Percentiles rank a stretch among this genome's conserved stretches.
These are phyloP conservation scores for Anoncus sp. DNA, from an alignment of 2,888 invertebrate genomes.

Conservation along the genomic window DNA sequence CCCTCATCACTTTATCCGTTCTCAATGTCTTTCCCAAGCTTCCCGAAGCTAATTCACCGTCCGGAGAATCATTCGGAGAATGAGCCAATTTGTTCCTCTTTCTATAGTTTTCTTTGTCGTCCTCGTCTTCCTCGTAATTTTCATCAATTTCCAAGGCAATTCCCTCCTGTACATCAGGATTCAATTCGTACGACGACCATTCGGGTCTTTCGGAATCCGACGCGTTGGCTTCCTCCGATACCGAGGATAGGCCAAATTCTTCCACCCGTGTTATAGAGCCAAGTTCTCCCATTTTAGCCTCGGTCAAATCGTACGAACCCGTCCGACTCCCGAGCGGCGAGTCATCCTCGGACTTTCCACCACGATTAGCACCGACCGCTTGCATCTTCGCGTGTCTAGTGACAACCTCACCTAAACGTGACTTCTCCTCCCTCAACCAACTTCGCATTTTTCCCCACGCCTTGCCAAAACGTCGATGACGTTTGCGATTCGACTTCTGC, in stretches of 20 bases:
- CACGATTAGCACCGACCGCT: conserved; percentile 73
- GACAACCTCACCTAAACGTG: conserved; percentile 77
- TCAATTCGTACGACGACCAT: conserved; percentile 50
- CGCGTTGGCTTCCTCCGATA: conserved; percentile 69
- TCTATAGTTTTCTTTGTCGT: conserved; percentile 15
- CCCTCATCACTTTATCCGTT: conserved; percentile 72
- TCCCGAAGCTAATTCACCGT: conserved; percentile 42
- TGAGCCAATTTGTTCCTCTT: conserved; percentile 43
- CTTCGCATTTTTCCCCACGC: conserved; percentile 79
- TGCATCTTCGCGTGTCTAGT: conserved; percentile 78
- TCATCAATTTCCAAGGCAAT: conserved; percentile 30
- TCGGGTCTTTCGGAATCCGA: conserved; percentile 66
- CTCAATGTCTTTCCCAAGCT: conserved; percentile 69
- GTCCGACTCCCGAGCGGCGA: conserved; percentile 54
- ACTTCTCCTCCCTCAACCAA: conserved; percentile 78
- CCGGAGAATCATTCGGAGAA: conserved; percentile 53
- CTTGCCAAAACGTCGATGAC: conserved; percentile 72
- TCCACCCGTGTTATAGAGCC: conserved; percentile 75
- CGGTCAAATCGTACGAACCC: conserved; percentile 78
- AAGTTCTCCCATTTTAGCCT: conserved; percentile 69
- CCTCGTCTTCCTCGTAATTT: conserved; percentile 45
- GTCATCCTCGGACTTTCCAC: conserved; percentile 58
- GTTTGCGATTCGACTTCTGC: conserved; percentile 62
- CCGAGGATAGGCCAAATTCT: conserved; percentile 75
- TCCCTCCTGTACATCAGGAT: conserved; percentile 8